Evolutionary conservation across 2,113 vertebrate genomes (phyloP).

Genomic region (Syrmaticus mikado): DNA sequence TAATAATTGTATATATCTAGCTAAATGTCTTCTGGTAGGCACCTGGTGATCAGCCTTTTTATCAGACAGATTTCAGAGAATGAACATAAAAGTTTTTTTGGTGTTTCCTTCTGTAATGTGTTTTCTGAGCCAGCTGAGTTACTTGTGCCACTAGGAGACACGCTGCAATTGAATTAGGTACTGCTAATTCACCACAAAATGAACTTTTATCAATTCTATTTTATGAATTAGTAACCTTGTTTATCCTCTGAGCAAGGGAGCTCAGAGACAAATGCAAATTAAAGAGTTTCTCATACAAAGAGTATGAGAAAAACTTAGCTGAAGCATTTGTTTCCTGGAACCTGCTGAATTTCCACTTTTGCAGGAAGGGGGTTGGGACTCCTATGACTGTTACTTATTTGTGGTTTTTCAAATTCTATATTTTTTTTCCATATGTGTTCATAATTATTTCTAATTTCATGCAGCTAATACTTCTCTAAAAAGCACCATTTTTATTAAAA

Average conservation of each 20-base stretch:
- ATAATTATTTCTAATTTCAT: slow-evolving; percentile 16
- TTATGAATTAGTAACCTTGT: not conserved
- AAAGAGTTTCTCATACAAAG: fast-evolving
- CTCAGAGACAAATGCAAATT: not conserved
- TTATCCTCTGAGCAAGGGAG: not conserved
- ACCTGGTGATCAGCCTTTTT: not conserved
- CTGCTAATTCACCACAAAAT: not conserved
- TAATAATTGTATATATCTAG: not conserved
- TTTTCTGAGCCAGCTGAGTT: not conserved
- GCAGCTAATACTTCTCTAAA: not conserved
- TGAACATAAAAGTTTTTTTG: not conserved
- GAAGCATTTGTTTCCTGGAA: not conserved
- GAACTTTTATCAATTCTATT: not conserved
- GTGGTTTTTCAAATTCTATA: not conserved
- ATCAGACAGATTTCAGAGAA: not conserved
- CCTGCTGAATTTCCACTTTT: not conserved
- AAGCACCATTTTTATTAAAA: not conserved
- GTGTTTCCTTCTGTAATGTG: not conserved
- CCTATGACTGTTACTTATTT: not conserved
- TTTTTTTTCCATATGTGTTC: not conserved
- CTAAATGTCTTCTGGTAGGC: not conserved
- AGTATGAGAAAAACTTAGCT: not conserved
- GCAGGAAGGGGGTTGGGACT: not conserved
- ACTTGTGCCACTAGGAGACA: not conserved
- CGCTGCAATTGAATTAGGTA: fast-evolving